Percentiles rank a stretch among this genome's conserved stretches.
Conservation (phyloP, 2,113 vertebrate genomes). For the Cisticola juncidis region DNA sequence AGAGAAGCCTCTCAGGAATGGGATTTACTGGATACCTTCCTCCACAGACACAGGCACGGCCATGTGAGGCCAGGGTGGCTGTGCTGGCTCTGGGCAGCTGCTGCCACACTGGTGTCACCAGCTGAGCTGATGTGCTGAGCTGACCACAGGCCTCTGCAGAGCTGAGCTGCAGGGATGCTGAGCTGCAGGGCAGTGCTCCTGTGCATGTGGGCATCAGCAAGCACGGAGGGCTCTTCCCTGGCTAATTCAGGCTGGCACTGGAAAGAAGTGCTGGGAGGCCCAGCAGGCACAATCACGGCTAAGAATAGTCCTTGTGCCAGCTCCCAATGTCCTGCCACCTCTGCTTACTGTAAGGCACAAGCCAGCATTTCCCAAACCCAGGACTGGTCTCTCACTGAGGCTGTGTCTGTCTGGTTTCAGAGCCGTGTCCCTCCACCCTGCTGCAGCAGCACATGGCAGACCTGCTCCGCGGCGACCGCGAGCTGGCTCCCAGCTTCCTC, state of each 20-base stretch:
- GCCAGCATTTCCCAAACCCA: background rate
- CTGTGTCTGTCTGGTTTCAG: conserved; percentile 66
- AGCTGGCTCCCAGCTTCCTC: conserved; percentile 96
- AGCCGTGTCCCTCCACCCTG: conserved; percentile 93
- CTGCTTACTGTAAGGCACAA: background rate
- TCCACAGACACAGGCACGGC: fast-evolving
- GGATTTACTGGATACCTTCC: background rate
- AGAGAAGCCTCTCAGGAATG: background rate
- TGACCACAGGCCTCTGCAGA: background rate
- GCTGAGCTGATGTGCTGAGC: background rate
- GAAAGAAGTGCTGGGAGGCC: background rate
- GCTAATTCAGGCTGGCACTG: conserved; percentile 14
- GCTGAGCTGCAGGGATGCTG: background rate
- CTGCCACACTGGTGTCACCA: background rate
- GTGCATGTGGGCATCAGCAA: background rate
- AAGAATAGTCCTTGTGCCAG: background rate
- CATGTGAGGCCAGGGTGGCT: background rate
- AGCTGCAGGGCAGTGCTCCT: background rate
- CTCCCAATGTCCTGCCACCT: background rate
- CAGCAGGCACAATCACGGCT: background rate
- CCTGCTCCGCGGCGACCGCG: conserved; percentile 85
- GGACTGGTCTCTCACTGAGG: background rate
- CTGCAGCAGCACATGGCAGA: conserved; percentile 97
- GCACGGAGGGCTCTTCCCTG: background rate
- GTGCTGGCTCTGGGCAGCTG: background rate